These are phyloP conservation scores for Stenopsyche tienmushanensis DNA, from an alignment of 1,140 invertebrate genomes.

Conservation along the genomic window DNA sequence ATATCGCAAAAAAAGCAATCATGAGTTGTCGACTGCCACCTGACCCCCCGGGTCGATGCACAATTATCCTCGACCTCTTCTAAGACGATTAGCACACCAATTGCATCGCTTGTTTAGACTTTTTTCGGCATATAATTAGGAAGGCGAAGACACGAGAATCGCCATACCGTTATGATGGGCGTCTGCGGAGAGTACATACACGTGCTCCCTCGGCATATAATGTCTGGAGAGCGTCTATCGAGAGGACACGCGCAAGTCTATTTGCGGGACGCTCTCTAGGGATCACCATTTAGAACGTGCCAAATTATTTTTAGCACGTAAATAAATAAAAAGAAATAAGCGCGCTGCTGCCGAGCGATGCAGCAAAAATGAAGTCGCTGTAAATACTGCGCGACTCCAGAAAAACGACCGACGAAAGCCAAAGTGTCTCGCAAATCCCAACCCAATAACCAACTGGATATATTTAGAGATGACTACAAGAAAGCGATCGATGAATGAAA, in stretches of 20 bases:
- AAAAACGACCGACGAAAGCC: neutral
- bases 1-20: too few relatives aligned
- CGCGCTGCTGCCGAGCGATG: neutral
- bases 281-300: neutral
- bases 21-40: too few relatives aligned
- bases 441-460: neutral
- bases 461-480: too few relatives aligned
- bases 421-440: neutral
- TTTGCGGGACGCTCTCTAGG: neutral
- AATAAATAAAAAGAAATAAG: neutral
- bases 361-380: neutral
- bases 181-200: neutral
- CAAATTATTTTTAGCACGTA: constrained; percentile 13
- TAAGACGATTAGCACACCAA: too few relatives aligned
- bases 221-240: constrained; percentile 13
- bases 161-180: neutral
- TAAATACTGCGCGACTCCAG: neutral
- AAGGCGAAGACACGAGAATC: neutral
- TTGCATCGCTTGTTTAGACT: too few relatives aligned
- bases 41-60: too few relatives aligned
- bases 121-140: constrained; percentile 1
- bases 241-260: neutral
- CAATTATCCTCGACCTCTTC: too few relatives aligned
- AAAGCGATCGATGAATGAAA: too few relatives aligned
- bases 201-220: neutral